Evolutionary conservation across 2,888 invertebrate species (phyloP).

Genomic region (Catocala nupta): DNA sequence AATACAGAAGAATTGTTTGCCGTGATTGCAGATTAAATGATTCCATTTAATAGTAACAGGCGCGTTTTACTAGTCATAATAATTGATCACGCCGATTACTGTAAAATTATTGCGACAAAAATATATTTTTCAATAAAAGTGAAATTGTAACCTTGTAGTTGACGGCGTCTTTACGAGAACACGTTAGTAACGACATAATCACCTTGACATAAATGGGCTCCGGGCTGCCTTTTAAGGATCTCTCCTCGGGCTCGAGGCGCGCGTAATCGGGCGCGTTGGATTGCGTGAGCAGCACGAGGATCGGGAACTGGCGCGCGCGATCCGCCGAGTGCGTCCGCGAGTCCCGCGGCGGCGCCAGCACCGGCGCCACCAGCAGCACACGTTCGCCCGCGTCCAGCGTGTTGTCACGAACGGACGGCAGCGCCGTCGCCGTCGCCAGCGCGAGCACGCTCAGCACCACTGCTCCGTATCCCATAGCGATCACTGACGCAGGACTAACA

Average conservation of each 20-base stretch:
- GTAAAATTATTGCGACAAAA: too few relatives aligned
- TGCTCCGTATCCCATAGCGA: slow-evolving; percentile 76
- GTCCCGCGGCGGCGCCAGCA: slow-evolving; percentile 78
- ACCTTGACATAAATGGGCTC: slow-evolving; percentile 81
- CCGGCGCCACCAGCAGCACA: slow-evolving; percentile 77
- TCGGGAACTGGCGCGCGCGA: slow-evolving; percentile 78
- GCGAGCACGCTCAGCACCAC: slow-evolving; percentile 71
- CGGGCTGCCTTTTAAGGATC: slow-evolving; percentile 68
- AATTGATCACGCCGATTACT: too few relatives aligned
- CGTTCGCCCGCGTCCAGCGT: slow-evolving; percentile 71
- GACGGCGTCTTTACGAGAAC: too few relatives aligned
- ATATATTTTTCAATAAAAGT: not conserved
- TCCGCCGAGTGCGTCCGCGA: slow-evolving; percentile 71
- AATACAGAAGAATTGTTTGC: too few relatives aligned
- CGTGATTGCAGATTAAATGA: too few relatives aligned
- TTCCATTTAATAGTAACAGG: too few relatives aligned
- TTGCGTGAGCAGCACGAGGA: slow-evolving; percentile 73
- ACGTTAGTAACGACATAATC: slow-evolving; percentile 35
- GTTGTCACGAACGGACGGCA: slow-evolving; percentile 73
- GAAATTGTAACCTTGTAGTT: not conserved
- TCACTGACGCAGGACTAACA: slow-evolving; percentile 77
- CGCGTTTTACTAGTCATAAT: too few relatives aligned
- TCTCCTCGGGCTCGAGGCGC: slow-evolving; percentile 67
- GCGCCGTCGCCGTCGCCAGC: slow-evolving; percentile 64
- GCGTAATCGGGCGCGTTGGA: slow-evolving; percentile 55